Percentiles rank a stretch among this genome's conserved stretches.
Evolutionary conservation across 2,797 vertebrate genomes (phyloP).

Genomic region (Cheirogaleus major): DNA sequence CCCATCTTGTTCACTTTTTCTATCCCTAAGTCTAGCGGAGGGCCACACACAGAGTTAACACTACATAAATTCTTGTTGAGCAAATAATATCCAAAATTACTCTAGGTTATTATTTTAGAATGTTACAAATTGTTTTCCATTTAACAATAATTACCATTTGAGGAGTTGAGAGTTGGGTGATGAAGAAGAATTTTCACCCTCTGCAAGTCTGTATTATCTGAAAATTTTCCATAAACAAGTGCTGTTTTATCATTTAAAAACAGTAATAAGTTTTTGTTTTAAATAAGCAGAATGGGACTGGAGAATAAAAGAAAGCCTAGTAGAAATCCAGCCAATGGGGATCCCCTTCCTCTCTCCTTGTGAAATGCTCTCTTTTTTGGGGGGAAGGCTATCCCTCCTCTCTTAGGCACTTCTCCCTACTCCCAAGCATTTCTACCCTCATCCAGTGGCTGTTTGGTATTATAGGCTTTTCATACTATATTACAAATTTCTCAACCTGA

Average conservation of each 20-base stretch:
- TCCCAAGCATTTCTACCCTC: background rate
- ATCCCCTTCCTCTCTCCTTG: background rate
- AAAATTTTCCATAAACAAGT: background rate
- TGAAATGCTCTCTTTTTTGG: background rate
- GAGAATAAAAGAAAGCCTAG: background rate
- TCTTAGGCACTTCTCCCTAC: background rate
- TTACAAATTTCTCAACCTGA: background rate
- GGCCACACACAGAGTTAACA: background rate
- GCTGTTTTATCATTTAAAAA: slow-evolving; percentile 37
- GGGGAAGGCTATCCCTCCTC: background rate
- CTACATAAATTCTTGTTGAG: background rate
- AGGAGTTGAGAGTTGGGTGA: background rate
- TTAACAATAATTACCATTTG: background rate
- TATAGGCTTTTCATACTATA: background rate
- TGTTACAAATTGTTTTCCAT: background rate
- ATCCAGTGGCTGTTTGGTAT: background rate
- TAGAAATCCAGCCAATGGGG: background rate
- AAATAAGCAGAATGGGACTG: background rate
- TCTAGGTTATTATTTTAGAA: background rate
- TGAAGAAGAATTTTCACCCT: slow-evolving; percentile 37
- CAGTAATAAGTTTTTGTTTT: background rate
- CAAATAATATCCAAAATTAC: background rate
- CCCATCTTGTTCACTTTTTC: background rate
- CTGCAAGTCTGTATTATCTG: background rate
- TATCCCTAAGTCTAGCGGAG: background rate